Conservation (phyloP, 2,797 vertebrate genomes). For the Myotis pilosus region DNA sequence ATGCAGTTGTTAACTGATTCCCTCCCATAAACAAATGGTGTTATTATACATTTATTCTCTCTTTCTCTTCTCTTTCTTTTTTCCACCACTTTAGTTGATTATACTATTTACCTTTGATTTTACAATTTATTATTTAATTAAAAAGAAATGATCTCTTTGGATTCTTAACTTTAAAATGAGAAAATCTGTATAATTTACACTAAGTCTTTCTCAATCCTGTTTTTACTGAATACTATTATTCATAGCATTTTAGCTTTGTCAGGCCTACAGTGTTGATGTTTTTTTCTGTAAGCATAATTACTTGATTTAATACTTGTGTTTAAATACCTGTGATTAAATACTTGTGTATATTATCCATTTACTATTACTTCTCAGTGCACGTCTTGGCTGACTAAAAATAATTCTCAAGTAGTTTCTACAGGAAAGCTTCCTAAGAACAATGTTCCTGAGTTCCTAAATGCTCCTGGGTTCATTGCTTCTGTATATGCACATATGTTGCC, state of each 20-base stretch:
- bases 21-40: neutral
- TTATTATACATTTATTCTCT: neutral
- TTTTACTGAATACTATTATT: neutral
- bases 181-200: neutral
- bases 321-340: neutral
- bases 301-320: neutral
- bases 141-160: neutral
- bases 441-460: neutral
- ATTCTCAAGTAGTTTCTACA: neutral
- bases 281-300: neutral
- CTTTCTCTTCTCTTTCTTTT: neutral
- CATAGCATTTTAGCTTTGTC: neutral
- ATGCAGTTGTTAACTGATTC: neutral
- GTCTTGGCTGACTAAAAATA: neutral
- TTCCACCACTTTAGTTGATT: neutral
- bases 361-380: neutral
- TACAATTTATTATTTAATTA: neutral
- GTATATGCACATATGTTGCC: neutral
- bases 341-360: neutral
- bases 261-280: neutral
- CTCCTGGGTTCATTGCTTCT: neutral
- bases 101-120: neutral
- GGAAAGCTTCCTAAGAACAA: neutral
- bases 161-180: neutral
- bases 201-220: neutral